Base-by-base conservation (phyloP, 1,140 invertebrate species). In the Chironomus tepperi region DNA sequence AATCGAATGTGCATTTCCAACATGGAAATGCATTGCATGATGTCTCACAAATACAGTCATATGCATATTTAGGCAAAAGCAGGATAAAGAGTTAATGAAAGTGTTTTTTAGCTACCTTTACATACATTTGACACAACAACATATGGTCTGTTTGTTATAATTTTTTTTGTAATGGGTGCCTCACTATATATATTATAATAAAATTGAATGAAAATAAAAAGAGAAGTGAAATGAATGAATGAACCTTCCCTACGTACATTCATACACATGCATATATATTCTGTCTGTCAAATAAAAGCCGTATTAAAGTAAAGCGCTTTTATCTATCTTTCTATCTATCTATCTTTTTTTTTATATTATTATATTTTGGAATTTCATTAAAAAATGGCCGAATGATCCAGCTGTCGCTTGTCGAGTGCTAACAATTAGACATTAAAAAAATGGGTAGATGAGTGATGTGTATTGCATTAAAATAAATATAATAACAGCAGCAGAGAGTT, bases 331-430 rank as follows among this genome's bases (percentile, higher is more conserved):
- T n/a, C 47, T 57, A 57, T 57, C 8, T 57, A n/a, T 57, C n/a
- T n/a, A n/a, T 57, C 12, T 57, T 57, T n/a, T 57, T n/a, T 57
- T 12, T 9, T 47, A 47, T 57, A 57, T 57, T 12, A n/a, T n/a
- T 57, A 70, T 21, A 70, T 70, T 70, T 70, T 70, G 65, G 65
- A 70, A 70, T 70, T 70, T 70, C 16, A 16, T 19, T 70, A 70
- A 70, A 67, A 70, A 70, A 70, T 70, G 65, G 65, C 65, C 65
- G 65, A 70, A 70, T 19, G 65, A 19, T 70, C 65, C 65, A 70
- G 65, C 65, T 70, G 65, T 70, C 65, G 65, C 19, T 70, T 19
- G 65, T 19, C 10, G 65, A 9, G 47, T 57, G 19, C 16, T 70
- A 18, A 70, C 65, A 70, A 70, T 70, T 70, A 70, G 19, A 70